Evolutionary conservation across 1,140 invertebrate genomes (phyloP), one percentile per base, ranked within the genome.

Genomic region (Sesamia nonagrioides): DNA sequence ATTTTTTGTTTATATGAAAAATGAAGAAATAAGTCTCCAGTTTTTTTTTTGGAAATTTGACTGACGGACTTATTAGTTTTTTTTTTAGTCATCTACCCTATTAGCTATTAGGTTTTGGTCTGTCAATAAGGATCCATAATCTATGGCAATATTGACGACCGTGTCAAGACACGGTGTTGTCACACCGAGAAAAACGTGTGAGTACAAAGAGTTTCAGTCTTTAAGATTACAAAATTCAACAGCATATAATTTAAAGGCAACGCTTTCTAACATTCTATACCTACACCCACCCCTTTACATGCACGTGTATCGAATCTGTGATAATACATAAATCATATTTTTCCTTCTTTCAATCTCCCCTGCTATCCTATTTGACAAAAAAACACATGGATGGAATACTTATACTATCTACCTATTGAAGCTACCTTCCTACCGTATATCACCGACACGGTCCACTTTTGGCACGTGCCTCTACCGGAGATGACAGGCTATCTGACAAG

Each of bases 401-500:
- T 45, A 9, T 11, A 45, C n/a, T 18, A 18, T 9, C 13, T 61
- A 61, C 5, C 37, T 66, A 42, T 2, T 17, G 2, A 42, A 17
- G n/a, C 61, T 63, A 63, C 35, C 60, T 66, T 66, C 61, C 61
- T 42, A 15, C 37, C 27, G 37, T 66, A 66, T 66, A 66, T 66
- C 61, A 37, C 3, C 9, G 61, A 13, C 37, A 42, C 21, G 18
- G 58, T 48, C 17, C 21, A 48, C 13, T 21, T 37, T 63, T 63
- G 56, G 27, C 60, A 63, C 37, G 60, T 40, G 60, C 60, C 60
- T 8, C 33, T n/a, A 18, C 66, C 66, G 66, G 66, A 69, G 66
- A 69, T 69, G 66, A 69, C 66, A 50, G 42, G 66, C 66, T 69
- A 27, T 69, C 66, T 69, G 40, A 50, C 21, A 42, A 35, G n/a